Evolutionary conservation across 2,797 vertebrate species (phyloP).

Genomic region (Lepilemur ruficaudatus): DNA sequence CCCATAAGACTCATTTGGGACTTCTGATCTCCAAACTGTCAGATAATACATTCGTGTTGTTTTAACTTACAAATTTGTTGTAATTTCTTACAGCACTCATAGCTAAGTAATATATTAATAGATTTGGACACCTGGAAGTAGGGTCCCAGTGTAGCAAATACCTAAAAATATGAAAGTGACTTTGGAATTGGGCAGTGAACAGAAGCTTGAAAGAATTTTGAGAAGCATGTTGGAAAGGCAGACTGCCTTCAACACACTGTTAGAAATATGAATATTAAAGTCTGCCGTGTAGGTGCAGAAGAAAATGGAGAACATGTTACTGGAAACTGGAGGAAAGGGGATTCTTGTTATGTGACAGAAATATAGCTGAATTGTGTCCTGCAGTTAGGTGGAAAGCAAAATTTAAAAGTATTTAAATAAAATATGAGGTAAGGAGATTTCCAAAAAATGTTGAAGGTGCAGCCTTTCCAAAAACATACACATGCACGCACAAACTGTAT

Average conservation of each 20-base stretch:
- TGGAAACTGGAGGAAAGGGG: not conserved
- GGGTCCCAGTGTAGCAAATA: not conserved
- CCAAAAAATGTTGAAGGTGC: not conserved
- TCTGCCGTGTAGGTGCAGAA: not conserved
- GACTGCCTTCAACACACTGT: not conserved
- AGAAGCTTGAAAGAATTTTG: not conserved
- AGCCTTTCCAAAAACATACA: not conserved
- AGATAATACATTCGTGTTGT: not conserved
- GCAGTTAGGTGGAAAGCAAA: not conserved
- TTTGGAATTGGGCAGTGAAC: not conserved
- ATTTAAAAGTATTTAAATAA: not conserved
- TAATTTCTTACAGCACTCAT: not conserved
- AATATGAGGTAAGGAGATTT: not conserved
- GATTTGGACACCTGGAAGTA: not conserved
- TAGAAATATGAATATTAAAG: not conserved
- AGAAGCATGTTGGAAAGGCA: not conserved
- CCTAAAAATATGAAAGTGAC: not conserved
- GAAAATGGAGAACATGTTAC: not conserved
- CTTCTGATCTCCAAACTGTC: not conserved
- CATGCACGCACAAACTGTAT: not conserved
- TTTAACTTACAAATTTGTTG: not conserved
- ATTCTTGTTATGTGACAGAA: not conserved
- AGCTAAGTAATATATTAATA: not conserved
- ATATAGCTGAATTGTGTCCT: not conserved
- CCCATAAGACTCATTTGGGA: not conserved